Percentiles rank a stretch among this genome's conserved stretches.
Conservation (phyloP, 1,140 invertebrate genomes). For the Gryllus bimaculatus region DNA sequence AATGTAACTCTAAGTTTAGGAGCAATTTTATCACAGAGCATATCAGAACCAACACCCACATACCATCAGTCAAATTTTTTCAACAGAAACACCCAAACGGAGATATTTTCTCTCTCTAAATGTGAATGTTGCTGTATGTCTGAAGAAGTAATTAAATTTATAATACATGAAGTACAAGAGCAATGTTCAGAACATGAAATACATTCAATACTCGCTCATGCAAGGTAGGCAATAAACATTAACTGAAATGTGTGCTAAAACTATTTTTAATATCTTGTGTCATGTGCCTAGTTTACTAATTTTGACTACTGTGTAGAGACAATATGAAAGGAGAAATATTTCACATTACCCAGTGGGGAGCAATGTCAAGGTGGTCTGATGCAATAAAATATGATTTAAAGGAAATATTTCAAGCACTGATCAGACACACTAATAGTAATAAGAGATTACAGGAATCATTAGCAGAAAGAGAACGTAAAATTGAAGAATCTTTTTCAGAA, state of each 20-base stretch:
- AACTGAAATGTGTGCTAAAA: background rate
- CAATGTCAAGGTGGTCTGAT: slow-evolving; percentile 1
- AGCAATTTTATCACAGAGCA: background rate
- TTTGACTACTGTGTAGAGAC: background rate
- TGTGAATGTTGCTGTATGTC: slow-evolving; percentile 6
- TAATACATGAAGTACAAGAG: background rate
- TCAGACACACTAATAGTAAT: background rate
- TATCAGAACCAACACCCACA: background rate
- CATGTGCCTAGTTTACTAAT: background rate
- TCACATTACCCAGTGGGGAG: slow-evolving; percentile 6
- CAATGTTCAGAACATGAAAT: background rate
- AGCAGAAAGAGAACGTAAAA: background rate
- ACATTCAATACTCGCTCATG: background rate
- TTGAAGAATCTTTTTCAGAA: background rate
- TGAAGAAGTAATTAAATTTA: background rate
- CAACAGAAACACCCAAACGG: background rate
- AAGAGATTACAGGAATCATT: background rate
- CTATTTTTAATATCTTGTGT: too few species aligned
- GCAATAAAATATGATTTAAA: background rate
- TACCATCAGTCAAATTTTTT: background rate
- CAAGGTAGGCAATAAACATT: background rate
- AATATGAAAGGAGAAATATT: background rate
- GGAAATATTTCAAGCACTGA: background rate
- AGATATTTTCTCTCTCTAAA: background rate
- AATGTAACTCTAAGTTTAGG: background rate